Percentiles rank a stretch among this genome's conserved stretches.
Conservation (phyloP, 2,888 invertebrate species). For the Baronia brevicornis region DNA sequence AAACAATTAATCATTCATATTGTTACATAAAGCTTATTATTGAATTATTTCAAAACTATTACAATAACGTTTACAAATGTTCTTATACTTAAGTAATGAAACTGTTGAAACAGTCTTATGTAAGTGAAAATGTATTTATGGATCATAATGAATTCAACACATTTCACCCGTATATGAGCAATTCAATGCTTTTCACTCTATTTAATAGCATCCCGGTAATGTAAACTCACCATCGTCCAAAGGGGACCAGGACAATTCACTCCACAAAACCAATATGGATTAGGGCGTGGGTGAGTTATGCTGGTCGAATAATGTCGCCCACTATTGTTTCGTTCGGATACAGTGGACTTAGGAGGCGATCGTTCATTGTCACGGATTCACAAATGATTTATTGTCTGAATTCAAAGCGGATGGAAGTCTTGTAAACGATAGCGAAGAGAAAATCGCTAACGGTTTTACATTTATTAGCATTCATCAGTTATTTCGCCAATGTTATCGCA, state of each 20-base stretch:
- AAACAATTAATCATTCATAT: no score
- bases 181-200: no score
- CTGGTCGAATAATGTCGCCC: no score
- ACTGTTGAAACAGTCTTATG: conserved; percentile 8
- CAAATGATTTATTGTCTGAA: background rate
- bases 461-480: no score
- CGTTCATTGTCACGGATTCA: conserved; percentile 7
- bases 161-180: no score
- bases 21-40: no score
- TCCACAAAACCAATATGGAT: conserved; percentile 11
- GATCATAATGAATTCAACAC: no score
- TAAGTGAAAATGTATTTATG: no score
- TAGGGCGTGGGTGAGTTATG: conserved; percentile 8
- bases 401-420: no score
- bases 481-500: no score
- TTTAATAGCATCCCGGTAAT: conserved; percentile 8
- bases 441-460: no score
- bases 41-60: conserved; percentile 11
- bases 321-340: conserved; percentile 10
- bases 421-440: no score
- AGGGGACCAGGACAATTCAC: conserved; percentile 11
- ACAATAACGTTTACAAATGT: conserved; percentile 13
- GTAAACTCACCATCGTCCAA: conserved; percentile 7
- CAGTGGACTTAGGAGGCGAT: conserved; percentile 6
- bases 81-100: conserved; percentile 7